phyloP scores from a whole-genome alignment of 2,113 vertebrate species.

The Hippocampus guttulatus region DNA sequence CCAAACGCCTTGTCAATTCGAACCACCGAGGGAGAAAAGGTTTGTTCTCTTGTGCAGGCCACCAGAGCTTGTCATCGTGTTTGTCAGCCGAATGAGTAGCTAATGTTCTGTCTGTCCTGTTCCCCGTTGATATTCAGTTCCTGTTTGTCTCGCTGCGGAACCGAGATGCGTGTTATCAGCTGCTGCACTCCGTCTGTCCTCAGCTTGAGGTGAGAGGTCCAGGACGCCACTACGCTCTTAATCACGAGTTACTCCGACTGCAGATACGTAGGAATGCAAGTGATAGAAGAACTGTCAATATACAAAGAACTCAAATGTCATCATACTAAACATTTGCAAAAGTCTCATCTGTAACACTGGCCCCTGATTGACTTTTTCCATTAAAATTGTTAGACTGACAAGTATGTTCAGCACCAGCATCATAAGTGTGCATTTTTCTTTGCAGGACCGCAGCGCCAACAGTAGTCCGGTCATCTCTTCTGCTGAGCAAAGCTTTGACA shows the following conservation, averaged over 20 bases:
- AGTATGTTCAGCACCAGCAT: background rate
- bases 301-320: background rate
- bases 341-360: background rate
- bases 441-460: slow-evolving; percentile 65
- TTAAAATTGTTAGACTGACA: background rate
- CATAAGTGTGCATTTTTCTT: background rate
- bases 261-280: background rate
- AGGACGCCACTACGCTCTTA: background rate
- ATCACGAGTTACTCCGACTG: background rate
- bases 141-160: slow-evolving; percentile 77
- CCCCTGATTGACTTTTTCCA: background rate
- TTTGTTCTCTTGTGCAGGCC: slow-evolving; percentile 32
- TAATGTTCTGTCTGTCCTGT: slow-evolving; percentile 10
- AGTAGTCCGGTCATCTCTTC: slow-evolving; percentile 63
- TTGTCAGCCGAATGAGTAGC: background rate
- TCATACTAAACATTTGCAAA: background rate
- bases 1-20: slow-evolving; percentile 82
- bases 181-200: slow-evolving; percentile 74
- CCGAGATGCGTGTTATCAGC: slow-evolving; percentile 78
- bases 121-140: slow-evolving; percentile 58
- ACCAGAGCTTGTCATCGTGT: background rate
- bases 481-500: slow-evolving; percentile 57
- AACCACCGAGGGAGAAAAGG: slow-evolving; percentile 79
- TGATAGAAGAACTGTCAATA: background rate
- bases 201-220: slow-evolving; percentile 69